Evolutionary conservation across 2,113 vertebrate genomes (phyloP).

Genomic region (Steatornis caripensis): DNA sequence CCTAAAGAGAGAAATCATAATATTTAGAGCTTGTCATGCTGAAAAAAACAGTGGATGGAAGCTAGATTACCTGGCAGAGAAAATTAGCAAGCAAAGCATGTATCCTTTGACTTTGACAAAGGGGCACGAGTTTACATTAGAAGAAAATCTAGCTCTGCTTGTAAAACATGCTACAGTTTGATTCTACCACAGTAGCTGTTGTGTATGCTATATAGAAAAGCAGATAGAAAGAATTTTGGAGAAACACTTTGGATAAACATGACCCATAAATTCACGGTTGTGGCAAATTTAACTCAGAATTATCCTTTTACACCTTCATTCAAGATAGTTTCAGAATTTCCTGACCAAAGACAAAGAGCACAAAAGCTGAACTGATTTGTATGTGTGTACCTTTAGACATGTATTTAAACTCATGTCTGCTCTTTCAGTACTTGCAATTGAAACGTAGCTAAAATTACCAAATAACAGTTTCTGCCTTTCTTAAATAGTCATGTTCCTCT

Average conservation of each 20-base stretch:
- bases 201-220: background rate
- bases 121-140: background rate
- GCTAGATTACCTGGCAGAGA: background rate
- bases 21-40: background rate
- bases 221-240: background rate
- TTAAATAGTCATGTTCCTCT: background rate
- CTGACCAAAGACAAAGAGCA: background rate
- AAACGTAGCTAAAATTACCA: background rate
- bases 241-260: background rate
- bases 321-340: background rate
- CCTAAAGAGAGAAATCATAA: background rate
- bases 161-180: background rate
- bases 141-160: background rate
- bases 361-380: background rate
- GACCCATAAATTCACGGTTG: background rate
- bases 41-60: background rate
- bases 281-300: background rate
- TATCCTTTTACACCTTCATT: background rate
- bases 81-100: background rate
- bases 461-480: constrained; percentile 8
- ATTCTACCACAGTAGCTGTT: background rate
- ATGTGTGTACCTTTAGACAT: background rate
- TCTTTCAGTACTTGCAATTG: background rate
- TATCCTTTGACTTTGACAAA: constrained; percentile 13
- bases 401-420: background rate